A percentile compares a stretch with the other conserved stretches of the same genome.
phyloP scores from a whole-genome alignment of 2,888 invertebrate species.

The Meganola albula region DNA sequence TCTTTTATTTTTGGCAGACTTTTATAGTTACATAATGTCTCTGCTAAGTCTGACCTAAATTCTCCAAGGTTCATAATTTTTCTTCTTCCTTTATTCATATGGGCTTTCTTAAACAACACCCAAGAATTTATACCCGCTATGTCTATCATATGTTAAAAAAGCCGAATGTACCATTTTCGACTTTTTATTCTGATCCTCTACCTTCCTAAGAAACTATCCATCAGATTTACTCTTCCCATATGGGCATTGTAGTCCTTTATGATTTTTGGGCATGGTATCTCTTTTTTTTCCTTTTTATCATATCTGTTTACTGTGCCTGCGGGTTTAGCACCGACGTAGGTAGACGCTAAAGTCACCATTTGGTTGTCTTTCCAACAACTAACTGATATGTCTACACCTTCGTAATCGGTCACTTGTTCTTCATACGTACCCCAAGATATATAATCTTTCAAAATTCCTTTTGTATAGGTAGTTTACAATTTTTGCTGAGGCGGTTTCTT shows the following conservation, averaged over 20 bases:
- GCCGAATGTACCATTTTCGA: constrained; percentile 34
- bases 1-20: constrained; percentile 33
- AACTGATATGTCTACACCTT: constrained; percentile 30
- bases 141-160: constrained; percentile 37
- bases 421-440: constrained; percentile 32
- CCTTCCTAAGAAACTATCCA: constrained; percentile 26
- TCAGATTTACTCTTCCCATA: constrained; percentile 28
- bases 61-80: constrained; percentile 34
- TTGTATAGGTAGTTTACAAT: constrained; percentile 33
- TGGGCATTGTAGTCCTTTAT: constrained; percentile 29
- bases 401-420: constrained; percentile 30
- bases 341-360: constrained; percentile 36
- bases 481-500: constrained; percentile 28
- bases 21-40: constrained; percentile 33
- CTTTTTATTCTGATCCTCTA: constrained; percentile 33
- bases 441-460: constrained; percentile 31
- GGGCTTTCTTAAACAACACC: constrained; percentile 34
- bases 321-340: constrained; percentile 39
- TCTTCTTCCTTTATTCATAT: constrained; percentile 25
- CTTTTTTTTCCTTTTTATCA: constrained; percentile 29
- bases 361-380: constrained; percentile 43
- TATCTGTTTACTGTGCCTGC: constrained; percentile 30
- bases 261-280: constrained; percentile 26
- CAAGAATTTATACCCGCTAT: constrained; percentile 33
- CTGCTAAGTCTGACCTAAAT: constrained; percentile 35